Evolutionary conservation across 92 coral and sea anemone genomes (phyloP).

Genomic region (Umimayanthus chanpuru): DNA sequence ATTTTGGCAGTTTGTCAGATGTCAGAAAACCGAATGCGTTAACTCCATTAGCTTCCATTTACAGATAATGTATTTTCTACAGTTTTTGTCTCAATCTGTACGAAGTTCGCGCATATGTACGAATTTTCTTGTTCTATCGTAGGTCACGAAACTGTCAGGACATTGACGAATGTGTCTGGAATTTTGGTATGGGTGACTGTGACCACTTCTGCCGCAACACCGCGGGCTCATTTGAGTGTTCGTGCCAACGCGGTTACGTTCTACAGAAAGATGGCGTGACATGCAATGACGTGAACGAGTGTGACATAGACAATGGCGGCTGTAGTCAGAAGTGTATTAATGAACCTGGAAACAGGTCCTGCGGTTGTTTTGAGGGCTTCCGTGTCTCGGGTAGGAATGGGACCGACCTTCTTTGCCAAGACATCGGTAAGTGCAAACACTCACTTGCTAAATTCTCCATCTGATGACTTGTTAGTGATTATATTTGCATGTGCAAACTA

Average conservation of each 20-base stretch:
- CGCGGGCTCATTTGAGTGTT: constrained; percentile 90
- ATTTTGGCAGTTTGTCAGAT: too few species aligned
- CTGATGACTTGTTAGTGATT: not conserved
- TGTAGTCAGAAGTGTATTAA: constrained; percentile 84
- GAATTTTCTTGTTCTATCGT: not conserved
- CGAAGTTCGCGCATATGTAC: not conserved
- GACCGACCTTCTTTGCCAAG: constrained; percentile 75
- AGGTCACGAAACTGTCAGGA: constrained; percentile 89
- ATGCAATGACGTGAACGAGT: constrained; percentile 85
- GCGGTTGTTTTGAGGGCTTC: constrained; percentile 86
- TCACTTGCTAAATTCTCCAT: not conserved
- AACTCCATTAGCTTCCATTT: too few species aligned
- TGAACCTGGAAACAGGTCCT: constrained; percentile 69
- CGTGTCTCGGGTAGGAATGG: constrained; percentile 71
- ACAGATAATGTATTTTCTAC: too few species aligned
- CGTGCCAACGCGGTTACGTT: constrained; percentile 83
- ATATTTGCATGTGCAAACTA: too few species aligned
- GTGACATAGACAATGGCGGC: constrained; percentile 81
- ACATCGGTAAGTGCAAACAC: constrained; percentile 69
- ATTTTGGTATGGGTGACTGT: constrained; percentile 92
- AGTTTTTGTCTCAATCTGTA: too few species aligned
- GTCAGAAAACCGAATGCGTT: too few species aligned
- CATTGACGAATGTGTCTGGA: constrained; percentile 85
- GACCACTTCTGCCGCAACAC: constrained; percentile 86
- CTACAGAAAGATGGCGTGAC: constrained; percentile 74